Conservation (phyloP, 2,113 vertebrate genomes). For the Pachypanchax playfairii region DNA sequence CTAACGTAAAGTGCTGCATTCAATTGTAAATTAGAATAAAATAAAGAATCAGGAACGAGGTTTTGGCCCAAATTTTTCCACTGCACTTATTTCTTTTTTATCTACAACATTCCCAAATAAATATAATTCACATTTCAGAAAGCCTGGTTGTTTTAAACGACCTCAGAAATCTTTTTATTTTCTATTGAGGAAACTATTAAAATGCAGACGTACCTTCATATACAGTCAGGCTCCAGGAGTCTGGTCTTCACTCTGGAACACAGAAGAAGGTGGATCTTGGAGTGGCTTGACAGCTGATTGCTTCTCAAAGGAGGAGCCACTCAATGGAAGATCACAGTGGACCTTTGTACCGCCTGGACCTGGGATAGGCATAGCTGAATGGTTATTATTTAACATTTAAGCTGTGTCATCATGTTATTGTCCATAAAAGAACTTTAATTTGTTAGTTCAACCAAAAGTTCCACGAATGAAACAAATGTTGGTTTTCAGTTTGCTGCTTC, state of each 20-base stretch:
- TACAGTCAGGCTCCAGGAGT: slow-evolving; percentile 13
- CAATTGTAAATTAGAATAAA: background rate
- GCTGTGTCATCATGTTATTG: slow-evolving; percentile 57
- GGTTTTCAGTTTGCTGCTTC: no score
- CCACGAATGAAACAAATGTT: no score
- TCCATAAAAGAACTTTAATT: background rate
- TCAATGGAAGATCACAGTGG: slow-evolving; percentile 16
- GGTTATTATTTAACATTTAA: slow-evolving; percentile 76
- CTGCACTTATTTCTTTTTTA: background rate
- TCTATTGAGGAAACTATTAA: background rate
- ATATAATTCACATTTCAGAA: no score
- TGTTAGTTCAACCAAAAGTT: no score
- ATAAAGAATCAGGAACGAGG: slow-evolving; percentile 5
- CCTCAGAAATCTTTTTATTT: background rate
- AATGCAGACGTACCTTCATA: slow-evolving; percentile 50
- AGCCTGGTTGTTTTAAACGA: no score
- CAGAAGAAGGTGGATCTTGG: slow-evolving; percentile 30
- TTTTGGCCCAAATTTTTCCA: background rate
- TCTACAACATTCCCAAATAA: no score
- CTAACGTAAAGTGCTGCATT: no score
- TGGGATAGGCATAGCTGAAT: slow-evolving; percentile 52
- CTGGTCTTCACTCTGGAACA: slow-evolving; percentile 12
- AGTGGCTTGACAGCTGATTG: slow-evolving; percentile 30
- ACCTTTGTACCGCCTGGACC: slow-evolving; percentile 69
- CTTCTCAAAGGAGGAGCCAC: slow-evolving; percentile 51